phyloP scores from a whole-genome alignment of 1,140 invertebrate genomes.

The Tribolium madens region DNA sequence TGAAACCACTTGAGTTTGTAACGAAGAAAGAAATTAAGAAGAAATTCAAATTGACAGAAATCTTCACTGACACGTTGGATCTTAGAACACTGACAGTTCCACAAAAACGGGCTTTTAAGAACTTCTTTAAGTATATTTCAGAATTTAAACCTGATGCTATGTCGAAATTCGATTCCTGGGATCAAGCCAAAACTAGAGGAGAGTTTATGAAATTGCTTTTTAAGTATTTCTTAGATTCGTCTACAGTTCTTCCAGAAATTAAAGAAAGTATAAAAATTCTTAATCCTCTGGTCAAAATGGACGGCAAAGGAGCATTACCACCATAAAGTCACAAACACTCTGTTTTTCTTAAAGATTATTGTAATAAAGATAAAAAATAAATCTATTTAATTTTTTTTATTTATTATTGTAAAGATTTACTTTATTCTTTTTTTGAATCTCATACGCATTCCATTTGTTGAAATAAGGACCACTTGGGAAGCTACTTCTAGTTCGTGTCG shows the following conservation, averaged over 20 bases:
- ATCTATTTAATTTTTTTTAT: no score
- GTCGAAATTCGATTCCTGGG: conserved; percentile 43
- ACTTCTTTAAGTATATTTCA: conserved; percentile 39
- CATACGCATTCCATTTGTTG: conserved; percentile 61
- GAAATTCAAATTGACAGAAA: conserved; percentile 42
- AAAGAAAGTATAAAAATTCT: conserved; percentile 32
- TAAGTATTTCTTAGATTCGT: neutral
- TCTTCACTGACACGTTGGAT: conserved; percentile 43
- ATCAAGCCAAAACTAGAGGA: conserved; percentile 30
- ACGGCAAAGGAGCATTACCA: conserved; percentile 15
- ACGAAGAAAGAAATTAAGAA: conserved; percentile 41
- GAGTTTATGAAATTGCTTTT: conserved; percentile 41
- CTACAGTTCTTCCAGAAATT: conserved; percentile 6
- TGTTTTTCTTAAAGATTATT: no score
- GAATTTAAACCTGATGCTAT: conserved; percentile 4
- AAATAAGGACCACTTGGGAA: conserved; percentile 64
- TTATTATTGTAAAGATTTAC: neutral
- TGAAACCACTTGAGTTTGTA: conserved; percentile 18
- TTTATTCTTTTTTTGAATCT: conserved; percentile 1
- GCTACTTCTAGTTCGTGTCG: conserved; percentile 55
- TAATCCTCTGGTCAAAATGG: conserved; percentile 13
- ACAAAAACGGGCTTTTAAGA: conserved; percentile 30
- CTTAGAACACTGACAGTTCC: conserved; percentile 6
- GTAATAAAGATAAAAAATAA: no score
- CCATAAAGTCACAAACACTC: neutral